Evolutionary conservation across 2,113 vertebrate genomes (phyloP), one percentile per base, ranked within the genome.

Genomic region (Origma solitaria): DNA sequence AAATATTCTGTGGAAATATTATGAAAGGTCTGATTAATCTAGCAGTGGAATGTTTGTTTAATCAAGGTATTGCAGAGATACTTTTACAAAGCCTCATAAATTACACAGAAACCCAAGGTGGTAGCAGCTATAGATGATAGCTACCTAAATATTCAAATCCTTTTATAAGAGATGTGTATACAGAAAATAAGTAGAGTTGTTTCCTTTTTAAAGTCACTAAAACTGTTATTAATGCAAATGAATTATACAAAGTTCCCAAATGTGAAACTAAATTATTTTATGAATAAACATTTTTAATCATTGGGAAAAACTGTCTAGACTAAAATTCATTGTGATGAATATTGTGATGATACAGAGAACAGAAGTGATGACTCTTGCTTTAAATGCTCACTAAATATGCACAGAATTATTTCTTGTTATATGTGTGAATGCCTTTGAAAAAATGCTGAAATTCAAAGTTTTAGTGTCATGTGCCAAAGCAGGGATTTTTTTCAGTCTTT

Each of bases 21-120:
- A 50, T 79, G 72, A 93, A 96, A 95, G 37, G 38, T 92, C 70
- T 42, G 13, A 79, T 90, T 86, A 66, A 57, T 86, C 42, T 93
- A 56, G 73, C 54, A 79, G 37, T 62, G 89, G 82, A 70, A 61
- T 88, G 44, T 94, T 97, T 94, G 83, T 95, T 96, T 96, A 90
- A 96, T 92, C 53, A 95, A 73, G 44, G n/a, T 51, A 64, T 60
- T 35, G 31, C 33, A 86, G 90, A 89, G 44, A 60, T 65, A 42
- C 33, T 53, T 94, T 93, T 62, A 62, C 56, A 82, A 89, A 90
- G 44, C 56, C 40, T 93, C 66, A 95, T 68, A 94, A 96, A 96
- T 95, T 92, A 45, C n/a, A 71, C 10, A 60, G 44, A 85, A 92
- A 84, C 66, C 53, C 38, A 85, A 27, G 75, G 42, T 86, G 77